A percentile compares a stretch with the other conserved stretches of the same genome.
Conservation (phyloP, 2,888 invertebrate species). For the Stenchaetothrips biformis region DNA sequence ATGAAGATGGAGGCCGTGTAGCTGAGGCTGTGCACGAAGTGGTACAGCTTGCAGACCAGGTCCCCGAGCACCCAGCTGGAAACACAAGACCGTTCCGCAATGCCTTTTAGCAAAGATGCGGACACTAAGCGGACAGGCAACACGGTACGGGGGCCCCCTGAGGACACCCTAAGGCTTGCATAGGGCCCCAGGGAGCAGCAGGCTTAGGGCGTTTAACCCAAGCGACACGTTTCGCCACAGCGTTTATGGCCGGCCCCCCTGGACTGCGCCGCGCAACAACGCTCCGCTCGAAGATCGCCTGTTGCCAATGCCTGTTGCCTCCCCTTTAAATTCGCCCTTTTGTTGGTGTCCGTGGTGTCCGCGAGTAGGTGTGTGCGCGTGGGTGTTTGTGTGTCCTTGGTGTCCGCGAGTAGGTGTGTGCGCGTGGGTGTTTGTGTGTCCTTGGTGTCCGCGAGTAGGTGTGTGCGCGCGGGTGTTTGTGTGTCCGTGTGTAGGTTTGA, state of each 20-base stretch:
- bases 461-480: no score
- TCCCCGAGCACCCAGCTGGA: conserved; percentile 76
- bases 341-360: no score
- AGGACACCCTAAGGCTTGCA: background rate
- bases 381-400: no score
- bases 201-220: background rate
- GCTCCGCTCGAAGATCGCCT: no score
- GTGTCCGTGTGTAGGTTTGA: no score
- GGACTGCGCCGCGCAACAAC: no score
- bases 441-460: no score
- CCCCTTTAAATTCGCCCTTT: no score
- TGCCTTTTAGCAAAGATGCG: background rate
- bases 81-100: conserved; percentile 40
- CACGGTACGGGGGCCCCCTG: background rate
- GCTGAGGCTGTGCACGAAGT: conserved; percentile 81
- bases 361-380: no score
- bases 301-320: no score
- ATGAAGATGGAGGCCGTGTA: conserved; percentile 89
- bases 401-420: no score
- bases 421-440: no score
- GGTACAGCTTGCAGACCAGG: conserved; percentile 85
- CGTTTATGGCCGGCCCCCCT: background rate
- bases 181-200: background rate
- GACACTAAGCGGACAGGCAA: background rate
- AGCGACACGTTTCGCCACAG: background rate